phyloP scores from a whole-genome alignment of 1,140 invertebrate species.

The Cydia splendana region DNA sequence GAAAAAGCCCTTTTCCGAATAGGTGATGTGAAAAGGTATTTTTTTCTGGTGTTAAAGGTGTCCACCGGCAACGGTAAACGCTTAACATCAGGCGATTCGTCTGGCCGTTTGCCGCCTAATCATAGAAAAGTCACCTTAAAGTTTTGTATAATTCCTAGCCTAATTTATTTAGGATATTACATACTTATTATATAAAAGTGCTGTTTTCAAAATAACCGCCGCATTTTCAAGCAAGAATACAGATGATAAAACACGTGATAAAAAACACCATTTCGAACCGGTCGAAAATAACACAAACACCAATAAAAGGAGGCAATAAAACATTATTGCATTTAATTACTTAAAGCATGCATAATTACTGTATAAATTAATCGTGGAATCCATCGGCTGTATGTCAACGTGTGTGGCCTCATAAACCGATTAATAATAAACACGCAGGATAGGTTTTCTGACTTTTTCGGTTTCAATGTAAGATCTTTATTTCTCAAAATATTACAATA shows the following conservation, averaged over 20 bases:
- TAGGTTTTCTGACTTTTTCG: not conserved
- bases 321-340: conserved; percentile 13
- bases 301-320: conserved; percentile 16
- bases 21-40: no score
- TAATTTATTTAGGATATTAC: no score
- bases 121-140: no score
- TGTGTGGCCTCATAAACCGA: conserved; percentile 10
- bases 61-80: no score
- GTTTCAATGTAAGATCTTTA: no score
- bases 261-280: conserved; percentile 10
- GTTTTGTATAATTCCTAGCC: no score
- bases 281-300: conserved; percentile 1
- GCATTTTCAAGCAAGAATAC: no score
- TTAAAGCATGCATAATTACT: conserved; percentile 6
- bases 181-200: not conserved
- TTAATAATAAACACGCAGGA: not conserved
- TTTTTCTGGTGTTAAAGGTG: no score
- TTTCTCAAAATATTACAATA: no score
- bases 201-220: not conserved
- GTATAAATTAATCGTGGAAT: conserved; percentile 3
- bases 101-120: no score
- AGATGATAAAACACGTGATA: not conserved
- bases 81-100: no score
- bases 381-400: not conserved
- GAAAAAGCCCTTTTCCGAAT: no score